phyloP scores from a whole-genome alignment of 2,113 vertebrate species.

The Ceyx melanurus region DNA sequence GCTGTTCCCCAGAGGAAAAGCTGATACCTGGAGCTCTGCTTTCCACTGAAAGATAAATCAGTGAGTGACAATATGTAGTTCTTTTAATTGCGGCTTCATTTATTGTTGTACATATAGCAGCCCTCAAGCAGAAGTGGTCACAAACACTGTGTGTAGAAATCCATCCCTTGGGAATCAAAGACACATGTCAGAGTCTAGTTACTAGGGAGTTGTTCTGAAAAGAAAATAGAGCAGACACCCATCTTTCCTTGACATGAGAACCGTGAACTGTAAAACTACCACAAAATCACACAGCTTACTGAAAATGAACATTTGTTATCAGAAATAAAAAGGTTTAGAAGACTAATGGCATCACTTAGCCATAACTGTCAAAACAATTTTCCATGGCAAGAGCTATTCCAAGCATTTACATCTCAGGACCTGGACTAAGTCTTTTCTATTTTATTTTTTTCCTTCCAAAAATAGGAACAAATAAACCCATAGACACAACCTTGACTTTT shows the following conservation, averaged over 20 bases:
- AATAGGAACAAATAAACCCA: background rate
- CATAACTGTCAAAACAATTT: background rate
- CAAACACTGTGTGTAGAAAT: background rate
- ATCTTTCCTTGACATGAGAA: background rate
- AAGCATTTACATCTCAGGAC: background rate
- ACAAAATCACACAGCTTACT: fast-evolving
- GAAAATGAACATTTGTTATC: background rate
- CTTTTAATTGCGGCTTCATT: constrained; percentile 26
- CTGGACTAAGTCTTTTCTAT: background rate
- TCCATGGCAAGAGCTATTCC: background rate
- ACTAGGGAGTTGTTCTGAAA: background rate
- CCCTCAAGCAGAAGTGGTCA: background rate
- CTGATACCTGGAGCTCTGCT: background rate
- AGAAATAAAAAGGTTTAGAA: background rate
- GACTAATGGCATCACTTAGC: background rate
- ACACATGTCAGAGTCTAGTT: background rate
- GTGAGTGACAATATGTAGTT: background rate
- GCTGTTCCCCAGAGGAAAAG: background rate
- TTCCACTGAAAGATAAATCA: background rate
- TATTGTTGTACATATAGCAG: background rate
- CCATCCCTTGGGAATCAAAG: background rate
- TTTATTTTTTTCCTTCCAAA: background rate
- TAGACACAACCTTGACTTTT: background rate
- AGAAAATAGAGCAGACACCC: background rate
- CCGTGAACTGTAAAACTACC: background rate